Percentiles rank a stretch among this genome's conserved stretches.
phyloP scores from a whole-genome alignment of 2,797 vertebrate species.

The Gallirallus australis region DNA sequence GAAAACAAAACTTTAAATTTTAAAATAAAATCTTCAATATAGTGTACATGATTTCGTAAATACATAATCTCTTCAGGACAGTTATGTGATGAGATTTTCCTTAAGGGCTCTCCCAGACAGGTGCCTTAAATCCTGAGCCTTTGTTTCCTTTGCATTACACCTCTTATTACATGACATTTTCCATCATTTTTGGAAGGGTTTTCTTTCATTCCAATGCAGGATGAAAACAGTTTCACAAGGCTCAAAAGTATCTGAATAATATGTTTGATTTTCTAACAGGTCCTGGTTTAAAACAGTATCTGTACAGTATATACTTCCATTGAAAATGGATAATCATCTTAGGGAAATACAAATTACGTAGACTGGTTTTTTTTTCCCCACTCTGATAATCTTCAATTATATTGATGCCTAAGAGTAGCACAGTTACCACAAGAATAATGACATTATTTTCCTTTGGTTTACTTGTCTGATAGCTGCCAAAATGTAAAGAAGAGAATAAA shows the following conservation, averaged over 20 bases:
- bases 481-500: not conserved
- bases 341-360: not conserved
- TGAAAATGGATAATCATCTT: not conserved
- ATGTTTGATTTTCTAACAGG: not conserved
- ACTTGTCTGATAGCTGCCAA: not conserved
- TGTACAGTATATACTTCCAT: not conserved
- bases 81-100: not conserved
- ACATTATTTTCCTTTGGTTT: not conserved
- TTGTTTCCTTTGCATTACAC: not conserved
- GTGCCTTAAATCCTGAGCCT: not conserved
- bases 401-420: not conserved
- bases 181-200: not conserved
- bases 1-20: not conserved
- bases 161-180: not conserved
- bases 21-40: not conserved
- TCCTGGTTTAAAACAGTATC: not conserved
- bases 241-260: not conserved
- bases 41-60: not conserved
- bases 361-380: not conserved
- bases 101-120: not conserved
- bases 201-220: not conserved
- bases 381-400: not conserved
- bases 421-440: not conserved
- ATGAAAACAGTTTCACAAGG: not conserved
- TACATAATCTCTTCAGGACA: not conserved